Evolutionary conservation across 2,113 vertebrate genomes (phyloP), one percentile per base, ranked within the genome.

Genomic region (Callithrix jacchus): DNA sequence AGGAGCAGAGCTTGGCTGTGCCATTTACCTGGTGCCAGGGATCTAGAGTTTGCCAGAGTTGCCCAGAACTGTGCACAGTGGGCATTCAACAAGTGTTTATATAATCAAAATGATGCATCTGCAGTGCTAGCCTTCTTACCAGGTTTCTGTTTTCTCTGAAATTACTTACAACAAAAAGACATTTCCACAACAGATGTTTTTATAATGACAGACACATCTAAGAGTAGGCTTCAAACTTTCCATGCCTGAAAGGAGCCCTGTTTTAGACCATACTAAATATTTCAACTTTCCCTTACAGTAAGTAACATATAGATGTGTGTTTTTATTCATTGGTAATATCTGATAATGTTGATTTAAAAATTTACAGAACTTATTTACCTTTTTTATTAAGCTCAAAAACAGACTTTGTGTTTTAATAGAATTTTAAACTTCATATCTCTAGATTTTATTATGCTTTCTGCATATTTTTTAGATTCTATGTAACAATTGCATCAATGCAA

Each of bases 1-100:
- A 14, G 10, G 17, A 23, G 6, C 7, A 2, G 35, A 3, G 1
- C 4, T n/a, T 30, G 47, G 6, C 10, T 11, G 1, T 17, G 1
- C 2, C 10, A 1, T n/a, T 42, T 25, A 23, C 14, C 0, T 1
- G 11, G 35, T 2, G 9, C 9, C 18, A 58, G 27, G 32, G 23
- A 9, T 3, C 5, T 1, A 32, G 30, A 10, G 32, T 10, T 61
- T n/a, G 30, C 54, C 30, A 9, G 5, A 27, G 49, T 0, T 7
- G 3, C 2, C 7, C 14, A 6, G 13, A 74, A 45, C 6, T 18
- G 11, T 52, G n/a, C 3, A 7, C 18, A 16, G 5, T 17, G 17
- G 13, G 1, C 21, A 37, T 25, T 61, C 23, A 47, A 18, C 17
- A 91, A 21, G 1, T 25, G 5, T 66, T 61, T 54, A 35, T 7